A percentile compares a stretch with the other conserved stretches of the same genome.
Evolutionary conservation across 1,140 invertebrate species (phyloP).

Genomic region (Heliothis subflexa): DNA sequence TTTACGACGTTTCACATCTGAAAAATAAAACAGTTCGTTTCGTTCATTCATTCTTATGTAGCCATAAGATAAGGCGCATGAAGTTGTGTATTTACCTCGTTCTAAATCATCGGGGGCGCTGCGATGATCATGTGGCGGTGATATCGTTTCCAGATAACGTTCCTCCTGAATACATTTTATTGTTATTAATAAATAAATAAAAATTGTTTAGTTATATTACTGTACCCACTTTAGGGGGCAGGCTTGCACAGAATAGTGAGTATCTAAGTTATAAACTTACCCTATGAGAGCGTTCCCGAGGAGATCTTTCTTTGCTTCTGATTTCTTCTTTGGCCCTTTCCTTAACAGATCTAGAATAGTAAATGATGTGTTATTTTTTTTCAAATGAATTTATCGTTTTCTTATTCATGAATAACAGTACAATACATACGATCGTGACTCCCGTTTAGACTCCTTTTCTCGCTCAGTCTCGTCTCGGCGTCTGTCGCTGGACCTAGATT

Average conservation of each 20-base stretch:
- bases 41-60: not conserved
- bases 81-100: conserved; percentile 67
- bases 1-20: conserved; percentile 93
- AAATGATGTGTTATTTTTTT: conserved; percentile 29
- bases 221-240: no score
- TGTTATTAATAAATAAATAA: conserved; percentile 28
- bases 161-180: conserved; percentile 68
- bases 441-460: conserved; percentile 76
- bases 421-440: conserved; percentile 75
- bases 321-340: conserved; percentile 77
- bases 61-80: not conserved
- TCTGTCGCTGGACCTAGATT: conserved; percentile 69
- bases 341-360: conserved; percentile 65
- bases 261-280: conserved; percentile 55
- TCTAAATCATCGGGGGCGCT: conserved; percentile 77
- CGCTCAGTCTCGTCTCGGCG: conserved; percentile 77
- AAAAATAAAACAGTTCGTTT: conserved; percentile 56
- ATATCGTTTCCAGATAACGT: conserved; percentile 77
- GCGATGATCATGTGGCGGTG: conserved; percentile 79
- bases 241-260: not conserved
- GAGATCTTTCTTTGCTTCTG: conserved; percentile 76
- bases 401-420: not conserved
- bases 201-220: not conserved
- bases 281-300: conserved; percentile 78
- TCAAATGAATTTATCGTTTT: not conserved